Percentiles rank a stretch among this genome's conserved stretches.
Evolutionary conservation across 2,888 invertebrate species (phyloP).

Genomic region (Phengaris alcon): DNA sequence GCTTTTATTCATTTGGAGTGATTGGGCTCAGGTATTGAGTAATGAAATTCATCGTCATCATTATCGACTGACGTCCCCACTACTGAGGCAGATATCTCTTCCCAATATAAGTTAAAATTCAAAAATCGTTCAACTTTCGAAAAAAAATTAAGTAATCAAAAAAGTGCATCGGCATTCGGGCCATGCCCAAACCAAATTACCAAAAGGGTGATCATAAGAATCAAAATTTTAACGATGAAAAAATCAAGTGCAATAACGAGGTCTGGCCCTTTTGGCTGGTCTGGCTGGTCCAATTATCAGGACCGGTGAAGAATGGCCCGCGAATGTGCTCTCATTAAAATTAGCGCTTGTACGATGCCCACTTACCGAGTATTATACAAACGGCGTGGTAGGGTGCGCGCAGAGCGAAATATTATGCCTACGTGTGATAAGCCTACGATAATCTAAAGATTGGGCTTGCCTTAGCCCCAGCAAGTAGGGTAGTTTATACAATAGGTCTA

Average conservation of each 20-base stretch:
- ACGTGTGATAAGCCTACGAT: no score
- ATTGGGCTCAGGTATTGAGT: neutral
- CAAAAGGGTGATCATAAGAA: slow-evolving; percentile 15
- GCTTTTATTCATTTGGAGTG: neutral
- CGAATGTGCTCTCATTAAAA: slow-evolving; percentile 51
- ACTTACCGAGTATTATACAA: neutral
- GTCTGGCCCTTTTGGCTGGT: neutral
- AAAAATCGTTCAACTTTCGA: slow-evolving; percentile 11
- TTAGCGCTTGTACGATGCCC: slow-evolving; percentile 43
- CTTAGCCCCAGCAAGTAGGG: no score
- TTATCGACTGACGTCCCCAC: neutral
- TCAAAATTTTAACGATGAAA: slow-evolving; percentile 25
- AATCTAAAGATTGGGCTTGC: no score
- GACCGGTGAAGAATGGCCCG: slow-evolving; percentile 31
- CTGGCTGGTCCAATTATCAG: slow-evolving; percentile 19
- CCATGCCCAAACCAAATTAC: slow-evolving; percentile 13
- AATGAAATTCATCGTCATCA: neutral
- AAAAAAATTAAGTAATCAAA: slow-evolving; percentile 5
- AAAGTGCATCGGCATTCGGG: neutral
- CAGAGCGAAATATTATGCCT: no score
- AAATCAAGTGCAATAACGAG: slow-evolving; percentile 13
- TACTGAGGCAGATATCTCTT: neutral
- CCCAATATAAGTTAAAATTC: neutral
- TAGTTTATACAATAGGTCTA: no score
- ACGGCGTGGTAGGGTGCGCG: neutral